Evolutionary conservation across 2,113 vertebrate species (phyloP).

Genomic region (Podarcis raffonei): DNA sequence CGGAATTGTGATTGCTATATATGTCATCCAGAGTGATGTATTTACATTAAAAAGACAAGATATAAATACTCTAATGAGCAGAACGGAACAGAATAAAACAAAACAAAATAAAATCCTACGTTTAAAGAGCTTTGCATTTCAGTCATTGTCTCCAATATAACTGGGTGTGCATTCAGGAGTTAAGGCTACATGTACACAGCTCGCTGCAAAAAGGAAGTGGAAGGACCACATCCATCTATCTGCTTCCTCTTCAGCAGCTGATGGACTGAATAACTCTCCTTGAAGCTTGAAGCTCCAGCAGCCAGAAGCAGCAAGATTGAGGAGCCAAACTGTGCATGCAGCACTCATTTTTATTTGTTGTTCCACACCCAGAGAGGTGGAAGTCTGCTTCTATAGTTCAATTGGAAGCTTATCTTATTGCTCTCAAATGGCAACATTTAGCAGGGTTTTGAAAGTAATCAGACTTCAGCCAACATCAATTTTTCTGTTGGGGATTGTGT

Average conservation of each 20-base stretch:
- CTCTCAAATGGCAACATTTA: neutral
- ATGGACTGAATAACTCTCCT: neutral
- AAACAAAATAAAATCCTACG: neutral
- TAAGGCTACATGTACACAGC: neutral
- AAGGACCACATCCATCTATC: neutral
- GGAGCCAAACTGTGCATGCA: neutral
- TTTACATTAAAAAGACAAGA: too few relatives aligned
- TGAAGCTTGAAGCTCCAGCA: neutral
- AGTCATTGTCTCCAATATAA: neutral
- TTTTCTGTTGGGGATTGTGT: neutral
- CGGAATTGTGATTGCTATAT: too few relatives aligned
- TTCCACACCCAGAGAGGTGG: neutral
- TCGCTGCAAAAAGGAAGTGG: neutral
- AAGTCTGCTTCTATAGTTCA: neutral
- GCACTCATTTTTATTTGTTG: neutral
- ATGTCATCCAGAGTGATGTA: too few relatives aligned
- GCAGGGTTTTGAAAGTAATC: neutral
- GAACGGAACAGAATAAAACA: too few relatives aligned
- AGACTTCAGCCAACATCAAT: fast-evolving
- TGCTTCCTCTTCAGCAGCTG: neutral
- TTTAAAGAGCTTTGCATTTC: neutral
- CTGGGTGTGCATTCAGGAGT: neutral
- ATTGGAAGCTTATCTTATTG: neutral
- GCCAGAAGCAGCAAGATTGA: neutral
- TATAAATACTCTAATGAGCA: too few relatives aligned